Conservation (phyloP, 2,888 invertebrate genomes). For the Acleris sparsana region DNA sequence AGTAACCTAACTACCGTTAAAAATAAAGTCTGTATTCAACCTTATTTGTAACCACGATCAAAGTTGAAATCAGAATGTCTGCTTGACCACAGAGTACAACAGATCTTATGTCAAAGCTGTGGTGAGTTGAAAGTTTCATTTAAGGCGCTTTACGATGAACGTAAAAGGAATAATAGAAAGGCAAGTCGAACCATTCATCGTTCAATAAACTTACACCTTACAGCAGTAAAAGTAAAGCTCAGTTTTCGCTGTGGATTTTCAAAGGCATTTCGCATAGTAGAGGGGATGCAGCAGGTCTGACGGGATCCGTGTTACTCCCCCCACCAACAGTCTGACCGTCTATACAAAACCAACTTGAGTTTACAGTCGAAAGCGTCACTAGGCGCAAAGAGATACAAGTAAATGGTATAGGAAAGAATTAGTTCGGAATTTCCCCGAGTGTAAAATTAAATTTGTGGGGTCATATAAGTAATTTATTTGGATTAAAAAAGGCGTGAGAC, state of each 20-base stretch:
- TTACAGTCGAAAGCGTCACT: not conserved
- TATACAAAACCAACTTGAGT: not conserved
- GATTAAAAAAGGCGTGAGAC: conserved; percentile 4
- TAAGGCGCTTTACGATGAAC: conserved; percentile 20
- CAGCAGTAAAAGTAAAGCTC: not conserved
- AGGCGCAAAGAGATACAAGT: not conserved
- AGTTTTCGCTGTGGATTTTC: not conserved
- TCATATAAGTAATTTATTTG: conserved; percentile 9
- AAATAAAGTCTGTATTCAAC: not conserved
- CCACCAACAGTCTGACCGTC: conserved; percentile 13
- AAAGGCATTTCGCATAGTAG: conserved; percentile 33
- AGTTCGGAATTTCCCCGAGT: not conserved
- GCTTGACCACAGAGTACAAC: conserved; percentile 19
- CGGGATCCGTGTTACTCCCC: conserved; percentile 36
- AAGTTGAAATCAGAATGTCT: not conserved
- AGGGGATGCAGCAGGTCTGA: conserved; percentile 22
- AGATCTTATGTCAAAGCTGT: conserved; percentile 29
- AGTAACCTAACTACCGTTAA: conserved; percentile 2
- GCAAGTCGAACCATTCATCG: not conserved
- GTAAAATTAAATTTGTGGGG: conserved; percentile 1
- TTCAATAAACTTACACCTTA: conserved; percentile 1
- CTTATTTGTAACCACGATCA: not conserved
- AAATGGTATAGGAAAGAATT: too few species aligned
- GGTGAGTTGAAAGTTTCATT: conserved; percentile 32
- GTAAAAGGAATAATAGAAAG: conserved; percentile 37